These are phyloP conservation scores for Mustela nigripes DNA, from an alignment of 2,113 vertebrate genomes.

Conservation along the genomic window DNA sequence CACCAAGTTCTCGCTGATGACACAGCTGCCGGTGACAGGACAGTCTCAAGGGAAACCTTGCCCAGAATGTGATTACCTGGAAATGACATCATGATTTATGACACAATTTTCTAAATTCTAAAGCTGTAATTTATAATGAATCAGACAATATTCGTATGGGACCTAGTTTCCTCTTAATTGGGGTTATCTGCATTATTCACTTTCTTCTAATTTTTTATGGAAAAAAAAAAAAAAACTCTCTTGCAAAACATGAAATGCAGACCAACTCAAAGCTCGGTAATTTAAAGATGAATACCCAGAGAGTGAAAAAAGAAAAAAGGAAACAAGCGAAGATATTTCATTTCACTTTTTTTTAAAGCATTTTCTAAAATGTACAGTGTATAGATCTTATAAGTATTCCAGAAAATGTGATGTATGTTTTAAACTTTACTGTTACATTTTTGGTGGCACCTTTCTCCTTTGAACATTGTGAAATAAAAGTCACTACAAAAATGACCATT, in stretches of 20 bases:
- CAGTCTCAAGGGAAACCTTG: constrained; percentile 16
- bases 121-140: constrained; percentile 77
- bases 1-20: not conserved
- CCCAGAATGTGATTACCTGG: constrained; percentile 75
- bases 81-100: constrained; percentile 84
- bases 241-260: not conserved
- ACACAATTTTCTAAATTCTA: constrained; percentile 81
- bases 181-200: constrained; percentile 59
- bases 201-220: not conserved
- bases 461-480: constrained; percentile 17
- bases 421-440: not conserved
- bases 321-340: not conserved
- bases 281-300: constrained; percentile 43
- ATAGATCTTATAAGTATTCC: not conserved
- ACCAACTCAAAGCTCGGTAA: not conserved
- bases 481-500: not conserved
- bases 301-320: not conserved
- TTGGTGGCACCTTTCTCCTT: not conserved
- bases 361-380: not conserved
- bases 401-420: constrained; percentile 32
- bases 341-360: not conserved
- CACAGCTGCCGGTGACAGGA: constrained; percentile 79
- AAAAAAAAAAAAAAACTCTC: not conserved
- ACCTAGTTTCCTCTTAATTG: constrained; percentile 56
- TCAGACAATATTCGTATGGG: constrained; percentile 62